A percentile compares a stretch with the other conserved stretches of the same genome.
phyloP scores from a whole-genome alignment of 2,113 vertebrate genomes.

The Erythrocercus mccallii region DNA sequence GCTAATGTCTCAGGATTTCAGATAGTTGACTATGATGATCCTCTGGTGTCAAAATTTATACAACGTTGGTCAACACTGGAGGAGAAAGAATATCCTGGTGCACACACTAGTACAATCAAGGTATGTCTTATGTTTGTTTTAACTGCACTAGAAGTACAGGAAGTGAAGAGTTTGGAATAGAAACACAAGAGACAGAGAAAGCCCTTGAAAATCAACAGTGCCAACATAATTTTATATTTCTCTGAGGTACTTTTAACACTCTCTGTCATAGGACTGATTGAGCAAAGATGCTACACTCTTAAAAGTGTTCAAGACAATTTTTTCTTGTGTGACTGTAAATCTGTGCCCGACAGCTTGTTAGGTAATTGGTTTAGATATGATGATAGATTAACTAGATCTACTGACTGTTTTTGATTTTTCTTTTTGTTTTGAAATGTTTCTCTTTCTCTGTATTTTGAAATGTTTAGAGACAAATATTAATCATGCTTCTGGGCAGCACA shows the following conservation, averaged over 20 bases:
- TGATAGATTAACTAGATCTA: neutral
- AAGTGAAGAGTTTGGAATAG: neutral
- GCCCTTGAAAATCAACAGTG: neutral
- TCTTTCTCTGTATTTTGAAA: neutral
- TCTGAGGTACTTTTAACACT: neutral
- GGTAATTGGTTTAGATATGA: neutral
- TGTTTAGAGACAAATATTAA: neutral
- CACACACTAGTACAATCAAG: constrained; percentile 91
- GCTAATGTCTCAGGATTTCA: constrained; percentile 99
- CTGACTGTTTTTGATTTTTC: neutral
- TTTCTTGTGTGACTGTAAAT: neutral
- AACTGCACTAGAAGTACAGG: neutral
- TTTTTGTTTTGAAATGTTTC: neutral
- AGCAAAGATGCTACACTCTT: neutral
- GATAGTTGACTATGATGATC: constrained; percentile 97
- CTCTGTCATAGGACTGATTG: neutral
- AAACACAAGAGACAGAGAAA: neutral
- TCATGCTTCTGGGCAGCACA: neutral
- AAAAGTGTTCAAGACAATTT: neutral
- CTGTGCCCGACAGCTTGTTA: neutral
- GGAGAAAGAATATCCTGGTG: constrained; percentile 97
- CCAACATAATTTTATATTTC: neutral
- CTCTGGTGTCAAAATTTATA: constrained; percentile 95
- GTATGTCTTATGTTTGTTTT: constrained; percentile 65
- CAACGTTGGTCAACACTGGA: constrained; percentile 96